Evolutionary conservation across 2,113 vertebrate species (phyloP).

Genomic region (Hiodon alosoides): DNA sequence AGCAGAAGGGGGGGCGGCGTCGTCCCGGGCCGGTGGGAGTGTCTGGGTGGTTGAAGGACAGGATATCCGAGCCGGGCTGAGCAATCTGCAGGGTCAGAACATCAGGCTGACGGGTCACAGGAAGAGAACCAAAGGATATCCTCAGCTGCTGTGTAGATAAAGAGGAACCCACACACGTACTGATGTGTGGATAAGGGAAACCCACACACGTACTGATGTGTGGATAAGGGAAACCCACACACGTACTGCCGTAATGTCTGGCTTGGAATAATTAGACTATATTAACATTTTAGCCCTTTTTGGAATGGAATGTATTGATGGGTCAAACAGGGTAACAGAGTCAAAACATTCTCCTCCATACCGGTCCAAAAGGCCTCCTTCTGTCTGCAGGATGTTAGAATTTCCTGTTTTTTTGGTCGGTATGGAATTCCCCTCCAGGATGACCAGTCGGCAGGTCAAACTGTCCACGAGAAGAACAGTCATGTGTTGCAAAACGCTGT

Average conservation of each 20-base stretch:
- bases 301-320: not conserved
- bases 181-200: not conserved
- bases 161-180: not conserved
- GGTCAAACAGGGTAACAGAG: not conserved
- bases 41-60: slow-evolving; percentile 15
- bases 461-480: too few relatives aligned
- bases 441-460: too few relatives aligned
- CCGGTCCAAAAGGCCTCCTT: not conserved
- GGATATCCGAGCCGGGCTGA: slow-evolving; percentile 5
- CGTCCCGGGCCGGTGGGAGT: not conserved
- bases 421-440: too few relatives aligned
- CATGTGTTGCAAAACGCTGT: too few relatives aligned
- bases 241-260: too few relatives aligned
- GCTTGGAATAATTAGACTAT: too few relatives aligned
- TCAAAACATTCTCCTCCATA: not conserved
- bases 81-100: not conserved
- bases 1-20: not conserved
- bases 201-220: too few relatives aligned
- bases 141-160: too few relatives aligned
- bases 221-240: too few relatives aligned
- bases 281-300: too few relatives aligned
- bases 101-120: not conserved
- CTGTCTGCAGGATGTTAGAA: not conserved
- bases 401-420: slow-evolving; percentile 41
- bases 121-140: too few relatives aligned